Evolutionary conservation across 2,797 vertebrate species (phyloP), one percentile per base, ranked within the genome.

Genomic region (Lacerta viridis): DNA sequence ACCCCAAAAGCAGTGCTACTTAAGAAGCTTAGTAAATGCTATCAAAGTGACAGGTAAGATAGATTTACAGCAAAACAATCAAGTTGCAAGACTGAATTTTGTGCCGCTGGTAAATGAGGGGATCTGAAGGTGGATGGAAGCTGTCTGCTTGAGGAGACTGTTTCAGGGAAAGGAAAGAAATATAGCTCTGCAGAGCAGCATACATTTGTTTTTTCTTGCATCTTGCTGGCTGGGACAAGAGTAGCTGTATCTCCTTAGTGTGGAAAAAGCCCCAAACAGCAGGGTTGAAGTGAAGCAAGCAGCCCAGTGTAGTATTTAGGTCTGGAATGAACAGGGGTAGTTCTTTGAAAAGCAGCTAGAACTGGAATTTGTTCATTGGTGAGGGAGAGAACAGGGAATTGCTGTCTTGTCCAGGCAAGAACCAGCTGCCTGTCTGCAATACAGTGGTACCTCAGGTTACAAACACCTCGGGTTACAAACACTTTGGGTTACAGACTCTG

Each of bases 121-220:
- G 2, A 50, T n/a, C 50, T 83, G 18, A 36, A 69, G 84, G 59
- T 36, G 82, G 75, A 33, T 10, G 20, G 1, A 36, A 79, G 59
- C 78, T 92, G 3, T 43, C 69, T 91, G 83, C 86, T 41, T 86
- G 84, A 91, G 84, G 92, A 71, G 25, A 88, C 2, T 50, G 10
- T 74, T 88, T 88, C 85, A 66, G 39, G 43, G 33, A 59, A 87
- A 15, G 2, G 61, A 83, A 87, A 88, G 71, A 94, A 94, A 77
- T 79, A 33, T 4, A 41, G 83, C 7, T 0, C 87, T 88, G 79
- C 59, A 71, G 90, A 92, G 11, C 18, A 25, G 3, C 29, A 0
- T 27, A 8, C 76, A 1, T 81, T 79, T 46, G n/a, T 10, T 61
- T 87, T 69, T 8, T 41, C 71, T 87, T 77, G 18, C 55, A 25